Percentiles rank a stretch among this genome's conserved stretches.
These are phyloP conservation scores for Aspidapion aeneum DNA, from an alignment of 2,888 invertebrate species.

Conservation along the genomic window DNA sequence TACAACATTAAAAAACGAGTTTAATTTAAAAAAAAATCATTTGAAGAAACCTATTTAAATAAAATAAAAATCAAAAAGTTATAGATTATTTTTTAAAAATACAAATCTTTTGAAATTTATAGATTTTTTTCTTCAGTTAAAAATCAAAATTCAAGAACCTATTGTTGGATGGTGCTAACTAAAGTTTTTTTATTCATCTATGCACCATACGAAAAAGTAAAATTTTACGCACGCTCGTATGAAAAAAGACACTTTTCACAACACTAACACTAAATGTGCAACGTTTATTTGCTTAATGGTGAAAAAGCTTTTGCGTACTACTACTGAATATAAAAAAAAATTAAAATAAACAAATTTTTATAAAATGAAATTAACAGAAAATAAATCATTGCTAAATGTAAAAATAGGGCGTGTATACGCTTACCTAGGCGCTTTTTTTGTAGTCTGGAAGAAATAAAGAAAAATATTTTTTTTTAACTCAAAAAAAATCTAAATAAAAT, in stretches of 20 bases:
- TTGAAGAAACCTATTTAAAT: too few relatives aligned
- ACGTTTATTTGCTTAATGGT: conserved; percentile 37
- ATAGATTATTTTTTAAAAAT: too few relatives aligned
- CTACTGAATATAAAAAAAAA: conserved; percentile 12
- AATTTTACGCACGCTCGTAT: neutral
- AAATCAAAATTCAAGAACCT: too few relatives aligned
- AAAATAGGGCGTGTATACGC: neutral
- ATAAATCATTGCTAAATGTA: conserved; percentile 31
- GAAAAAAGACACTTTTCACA: neutral
- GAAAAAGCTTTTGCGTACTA: conserved; percentile 35
- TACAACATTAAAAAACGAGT: too few relatives aligned
- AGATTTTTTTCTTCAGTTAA: too few relatives aligned
- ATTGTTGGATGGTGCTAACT: too few relatives aligned
- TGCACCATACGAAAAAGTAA: too few relatives aligned
- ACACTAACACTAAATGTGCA: conserved; percentile 37
- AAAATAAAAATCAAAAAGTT: too few relatives aligned
- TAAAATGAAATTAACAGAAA: conserved; percentile 33
- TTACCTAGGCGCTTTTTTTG: neutral
- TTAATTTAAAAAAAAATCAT: too few relatives aligned
- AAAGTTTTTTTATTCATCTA: too few relatives aligned
- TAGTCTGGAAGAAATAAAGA: neutral
- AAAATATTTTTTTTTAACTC: neutral
- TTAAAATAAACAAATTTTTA: conserved; percentile 11
- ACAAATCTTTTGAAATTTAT: too few relatives aligned
- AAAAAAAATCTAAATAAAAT: neutral